A percentile compares a stretch with the other conserved stretches of the same genome.
phyloP scores from a whole-genome alignment of 2,113 vertebrate genomes.

The Embiotoca jacksoni region DNA sequence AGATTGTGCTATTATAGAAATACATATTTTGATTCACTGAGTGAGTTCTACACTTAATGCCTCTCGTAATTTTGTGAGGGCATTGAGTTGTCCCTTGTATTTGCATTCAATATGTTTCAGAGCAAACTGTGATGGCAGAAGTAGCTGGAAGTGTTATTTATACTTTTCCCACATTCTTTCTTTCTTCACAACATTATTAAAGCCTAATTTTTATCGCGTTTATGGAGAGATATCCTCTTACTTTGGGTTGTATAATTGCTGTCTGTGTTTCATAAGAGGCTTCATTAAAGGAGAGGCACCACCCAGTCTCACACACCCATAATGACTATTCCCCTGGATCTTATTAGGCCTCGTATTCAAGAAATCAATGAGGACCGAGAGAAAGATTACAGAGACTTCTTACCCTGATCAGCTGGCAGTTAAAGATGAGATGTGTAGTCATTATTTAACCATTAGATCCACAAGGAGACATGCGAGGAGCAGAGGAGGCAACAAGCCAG shows the following conservation, averaged over 20 bases:
- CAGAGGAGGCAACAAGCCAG: constrained; percentile 38
- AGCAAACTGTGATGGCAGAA: neutral
- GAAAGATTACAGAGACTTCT: constrained; percentile 67
- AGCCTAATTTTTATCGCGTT: constrained; percentile 24
- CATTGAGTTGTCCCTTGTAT: neutral
- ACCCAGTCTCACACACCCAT: constrained; percentile 52
- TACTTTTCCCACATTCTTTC: constrained; percentile 6
- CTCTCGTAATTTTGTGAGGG: neutral
- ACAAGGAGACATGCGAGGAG: constrained; percentile 40
- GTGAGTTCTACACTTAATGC: neutral
- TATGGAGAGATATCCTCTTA: constrained; percentile 1
- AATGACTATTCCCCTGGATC: constrained; percentile 76
- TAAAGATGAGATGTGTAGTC: constrained; percentile 69
- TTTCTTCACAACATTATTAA: neutral
- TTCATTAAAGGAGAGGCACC: constrained; percentile 67
- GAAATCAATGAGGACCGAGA: constrained; percentile 73
- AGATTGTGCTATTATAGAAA: neutral
- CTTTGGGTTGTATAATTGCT: constrained; percentile 51
- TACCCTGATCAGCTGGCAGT: constrained; percentile 66
- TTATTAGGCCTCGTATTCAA: constrained; percentile 69
- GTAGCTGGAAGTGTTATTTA: constrained; percentile 1
- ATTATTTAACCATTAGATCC: constrained; percentile 76
- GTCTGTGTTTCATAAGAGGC: constrained; percentile 59
- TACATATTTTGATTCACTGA: neutral
- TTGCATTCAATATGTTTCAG: neutral